Evolutionary conservation across 2,797 vertebrate species (phyloP).

Genomic region (Cephalopachus bancanus): DNA sequence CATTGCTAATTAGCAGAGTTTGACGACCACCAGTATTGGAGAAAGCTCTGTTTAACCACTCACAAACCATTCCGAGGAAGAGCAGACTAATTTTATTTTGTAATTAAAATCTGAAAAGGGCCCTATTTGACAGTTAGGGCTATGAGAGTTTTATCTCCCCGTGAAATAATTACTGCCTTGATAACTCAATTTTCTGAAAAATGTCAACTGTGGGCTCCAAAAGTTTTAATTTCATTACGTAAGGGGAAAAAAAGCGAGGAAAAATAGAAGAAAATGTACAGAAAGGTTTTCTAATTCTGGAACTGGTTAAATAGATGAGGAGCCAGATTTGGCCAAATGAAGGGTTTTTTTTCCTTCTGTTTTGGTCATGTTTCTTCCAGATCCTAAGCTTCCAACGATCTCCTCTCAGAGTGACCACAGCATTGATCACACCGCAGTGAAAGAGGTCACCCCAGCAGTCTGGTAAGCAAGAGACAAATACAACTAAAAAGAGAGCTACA

Average conservation of each 20-base stretch:
- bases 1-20: slow-evolving; percentile 97
- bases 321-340: slow-evolving; percentile 68
- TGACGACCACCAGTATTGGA: slow-evolving; percentile 94
- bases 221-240: slow-evolving; percentile 91
- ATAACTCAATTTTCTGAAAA: slow-evolving; percentile 92
- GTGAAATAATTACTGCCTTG: slow-evolving; percentile 93
- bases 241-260: slow-evolving; percentile 72
- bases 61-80: slow-evolving; percentile 91
- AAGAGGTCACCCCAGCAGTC: background rate
- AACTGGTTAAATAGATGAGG: slow-evolving; percentile 65
- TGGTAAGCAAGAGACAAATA: background rate
- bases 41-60: slow-evolving; percentile 94
- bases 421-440: background rate
- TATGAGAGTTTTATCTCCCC: slow-evolving; percentile 92
- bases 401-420: background rate
- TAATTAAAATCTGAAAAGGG: slow-evolving; percentile 92
- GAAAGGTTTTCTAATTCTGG: slow-evolving; percentile 73
- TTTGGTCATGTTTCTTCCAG: background rate
- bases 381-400: background rate
- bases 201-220: slow-evolving; percentile 89
- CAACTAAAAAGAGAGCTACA: slow-evolving; percentile 33
- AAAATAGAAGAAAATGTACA: slow-evolving; percentile 77
- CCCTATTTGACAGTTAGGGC: slow-evolving; percentile 91
- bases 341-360: background rate
- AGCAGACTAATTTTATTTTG: slow-evolving; percentile 92